Evolutionary conservation across 1,140 invertebrate species (phyloP).

Genomic region (Hirudo medicinalis): DNA sequence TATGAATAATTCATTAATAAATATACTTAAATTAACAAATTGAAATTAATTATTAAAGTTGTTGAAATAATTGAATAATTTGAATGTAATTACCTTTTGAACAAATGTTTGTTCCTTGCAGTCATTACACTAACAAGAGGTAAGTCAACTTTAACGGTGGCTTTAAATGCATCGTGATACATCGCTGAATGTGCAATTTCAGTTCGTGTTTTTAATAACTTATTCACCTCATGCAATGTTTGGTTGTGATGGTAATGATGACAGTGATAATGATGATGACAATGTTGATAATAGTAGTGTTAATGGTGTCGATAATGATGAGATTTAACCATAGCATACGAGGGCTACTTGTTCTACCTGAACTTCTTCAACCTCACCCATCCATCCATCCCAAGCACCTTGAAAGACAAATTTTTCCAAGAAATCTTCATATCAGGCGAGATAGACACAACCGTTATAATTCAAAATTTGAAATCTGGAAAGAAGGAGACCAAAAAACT

Average conservation of each 20-base stretch:
- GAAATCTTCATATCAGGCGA: conserved; percentile 9
- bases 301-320: background rate
- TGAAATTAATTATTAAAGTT: too few species aligned
- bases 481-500: too few species aligned
- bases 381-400: background rate
- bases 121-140: too few species aligned
- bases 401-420: background rate
- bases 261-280: background rate
- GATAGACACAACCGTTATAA: background rate
- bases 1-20: too few species aligned
- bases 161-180: too few species aligned
- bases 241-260: background rate
- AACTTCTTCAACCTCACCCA: conserved; percentile 4
- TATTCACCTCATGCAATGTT: background rate
- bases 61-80: too few species aligned
- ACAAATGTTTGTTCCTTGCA: too few species aligned
- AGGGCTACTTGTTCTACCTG: conserved; percentile 9
- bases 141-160: too few species aligned
- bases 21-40: too few species aligned
- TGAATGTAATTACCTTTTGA: too few species aligned
- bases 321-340: background rate
- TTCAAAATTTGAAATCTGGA: background rate
- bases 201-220: too few species aligned
- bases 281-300: background rate
- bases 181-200: too few species aligned